Evolutionary conservation across 2,888 invertebrate species (phyloP), one percentile per base, ranked within the genome.

Genomic region (Carpatolechia fugitivella): DNA sequence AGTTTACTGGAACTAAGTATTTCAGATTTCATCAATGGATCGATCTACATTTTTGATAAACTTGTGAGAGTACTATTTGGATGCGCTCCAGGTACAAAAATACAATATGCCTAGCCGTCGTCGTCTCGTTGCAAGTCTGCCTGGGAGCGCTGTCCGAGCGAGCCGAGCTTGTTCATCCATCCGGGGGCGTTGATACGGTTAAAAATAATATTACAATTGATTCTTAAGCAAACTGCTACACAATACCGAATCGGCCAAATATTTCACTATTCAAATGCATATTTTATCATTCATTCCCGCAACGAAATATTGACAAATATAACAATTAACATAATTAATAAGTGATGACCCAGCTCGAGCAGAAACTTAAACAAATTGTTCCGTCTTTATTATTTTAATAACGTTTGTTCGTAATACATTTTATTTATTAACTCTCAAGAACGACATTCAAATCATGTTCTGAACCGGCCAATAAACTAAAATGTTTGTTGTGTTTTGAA

Each of bases 11-110:
- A 52, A 33, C 52, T 14, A 36, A n/a, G n/a, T n/a, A n/a, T n/a
- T n/a, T n/a, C n/a, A n/a, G n/a, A n/a, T 49, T 38, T 61, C 60
- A 72, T 74, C 71, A 70, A 72, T 72, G 70, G 67, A 60, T 61
- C 52, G 59, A 60, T 59, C 57, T 59, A 60, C 63, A 67, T 70
- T 73, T 76, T 73, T 84, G 83, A 84, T 85, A 81, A 75, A 73
- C 54, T 56, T 55, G 63, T 65, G 65, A 60, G 82, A 80, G 85
- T 82, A 82, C 82, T 85, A 86, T 85, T 89, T 89, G 89, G 89
- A 88, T 62, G 63, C 62, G 62, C 70, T 85, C 89, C 89, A 89
- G 87, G 81, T 85, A 78, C 78, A 84, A 85, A 89, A 89, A 89
- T 88, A 89, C 86, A 85, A 84, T 83, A 76, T 83, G 76, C 80